Evolutionary conservation across 2,113 vertebrate genomes (phyloP).

Genomic region (Pitta sordida): DNA sequence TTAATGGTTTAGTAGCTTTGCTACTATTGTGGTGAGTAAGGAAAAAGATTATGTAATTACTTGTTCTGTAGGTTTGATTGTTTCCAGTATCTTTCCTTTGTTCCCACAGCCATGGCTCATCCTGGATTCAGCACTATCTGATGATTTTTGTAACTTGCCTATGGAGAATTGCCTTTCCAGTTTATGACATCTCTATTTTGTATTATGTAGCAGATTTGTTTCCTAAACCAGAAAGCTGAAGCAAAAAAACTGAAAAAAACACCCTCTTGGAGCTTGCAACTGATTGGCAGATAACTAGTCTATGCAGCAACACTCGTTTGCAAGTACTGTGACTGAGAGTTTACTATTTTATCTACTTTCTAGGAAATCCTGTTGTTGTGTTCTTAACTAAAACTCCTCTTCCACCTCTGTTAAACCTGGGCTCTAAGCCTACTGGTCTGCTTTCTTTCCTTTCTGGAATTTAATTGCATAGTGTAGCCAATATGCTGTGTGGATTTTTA

Average conservation of each 20-base stretch:
- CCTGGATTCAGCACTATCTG: not conserved
- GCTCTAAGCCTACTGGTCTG: not conserved
- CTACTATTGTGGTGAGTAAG: not conserved
- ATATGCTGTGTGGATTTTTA: not conserved
- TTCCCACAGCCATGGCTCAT: not conserved
- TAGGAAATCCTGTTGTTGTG: not conserved
- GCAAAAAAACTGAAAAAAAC: not conserved
- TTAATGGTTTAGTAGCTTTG: not conserved
- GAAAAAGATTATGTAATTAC: not conserved
- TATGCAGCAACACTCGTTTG: not conserved
- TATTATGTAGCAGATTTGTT: accelerated
- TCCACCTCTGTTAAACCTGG: not conserved
- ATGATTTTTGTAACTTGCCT: not conserved
- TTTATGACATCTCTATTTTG: accelerated
- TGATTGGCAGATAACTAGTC: not conserved
- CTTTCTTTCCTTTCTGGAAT: not conserved
- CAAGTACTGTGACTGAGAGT: not conserved
- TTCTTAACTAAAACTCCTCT: not conserved
- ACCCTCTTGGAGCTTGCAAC: not conserved
- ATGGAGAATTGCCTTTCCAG: not conserved
- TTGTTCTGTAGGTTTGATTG: not conserved
- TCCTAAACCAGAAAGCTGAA: not conserved
- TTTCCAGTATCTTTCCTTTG: not conserved
- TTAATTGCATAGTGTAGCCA: not conserved
- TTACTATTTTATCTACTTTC: not conserved